Evolutionary conservation across 2,888 invertebrate species (phyloP).

Genomic region (Coelinius sp.): DNA sequence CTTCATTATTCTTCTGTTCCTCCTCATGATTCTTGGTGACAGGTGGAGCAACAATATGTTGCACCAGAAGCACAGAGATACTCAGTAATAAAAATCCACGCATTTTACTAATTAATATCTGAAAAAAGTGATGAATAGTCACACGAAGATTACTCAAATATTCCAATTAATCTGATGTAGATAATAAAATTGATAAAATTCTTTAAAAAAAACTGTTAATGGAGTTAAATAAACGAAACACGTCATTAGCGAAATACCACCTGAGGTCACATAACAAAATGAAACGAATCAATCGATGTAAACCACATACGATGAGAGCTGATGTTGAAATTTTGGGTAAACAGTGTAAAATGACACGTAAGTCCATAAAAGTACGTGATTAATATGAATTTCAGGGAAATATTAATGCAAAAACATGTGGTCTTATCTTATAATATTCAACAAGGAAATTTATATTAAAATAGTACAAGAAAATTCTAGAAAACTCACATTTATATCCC

Average conservation of each 20-base stretch:
- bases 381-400: neutral
- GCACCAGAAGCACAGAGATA: constrained; percentile 22
- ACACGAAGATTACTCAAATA: neutral
- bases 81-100: neutral
- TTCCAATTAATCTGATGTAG: neutral
- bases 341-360: neutral
- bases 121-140: neutral
- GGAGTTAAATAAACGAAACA: too few species aligned
- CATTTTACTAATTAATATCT: constrained; percentile 37
- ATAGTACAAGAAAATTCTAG: neutral
- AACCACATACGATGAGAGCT: neutral
- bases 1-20: constrained; percentile 58
- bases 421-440: neutral
- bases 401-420: neutral
- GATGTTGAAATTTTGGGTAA: neutral
- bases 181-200: neutral
- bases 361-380: neutral
- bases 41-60: constrained; percentile 70
- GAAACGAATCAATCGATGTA: neutral
- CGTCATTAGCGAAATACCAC: too few species aligned
- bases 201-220: too few species aligned
- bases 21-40: constrained; percentile 65
- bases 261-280: neutral
- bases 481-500: neutral
- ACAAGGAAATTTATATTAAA: neutral